A percentile compares a stretch with the other conserved stretches of the same genome.
phyloP scores from a whole-genome alignment of 2,797 vertebrate species.

The Oreonectes daqikongensis region DNA sequence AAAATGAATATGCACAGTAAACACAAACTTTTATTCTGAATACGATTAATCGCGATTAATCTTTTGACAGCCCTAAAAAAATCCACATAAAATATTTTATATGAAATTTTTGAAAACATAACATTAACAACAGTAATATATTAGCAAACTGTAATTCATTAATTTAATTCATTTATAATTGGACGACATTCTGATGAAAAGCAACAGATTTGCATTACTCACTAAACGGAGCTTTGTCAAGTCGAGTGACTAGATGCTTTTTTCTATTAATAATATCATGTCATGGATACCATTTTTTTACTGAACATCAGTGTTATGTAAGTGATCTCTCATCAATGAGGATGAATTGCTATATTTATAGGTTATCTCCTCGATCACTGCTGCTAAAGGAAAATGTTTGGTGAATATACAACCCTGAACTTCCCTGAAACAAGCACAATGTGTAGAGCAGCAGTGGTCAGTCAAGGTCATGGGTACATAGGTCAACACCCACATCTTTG shows the following conservation, averaged over 20 bases:
- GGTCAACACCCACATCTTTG: conserved; percentile 42
- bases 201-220: not conserved
- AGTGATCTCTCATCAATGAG: not conserved
- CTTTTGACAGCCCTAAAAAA: no score
- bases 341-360: not conserved
- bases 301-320: not conserved
- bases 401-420: conserved; percentile 19
- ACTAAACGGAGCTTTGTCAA: not conserved
- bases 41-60: no score
- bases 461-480: conserved; percentile 42
- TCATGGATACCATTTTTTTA: not conserved
- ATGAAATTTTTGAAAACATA: no score
- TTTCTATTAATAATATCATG: not conserved
- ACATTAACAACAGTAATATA: no score
- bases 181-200: no score
- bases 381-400: conserved; percentile 1
- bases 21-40: no score
- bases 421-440: not conserved
- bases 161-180: no score
- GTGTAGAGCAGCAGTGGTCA: conserved; percentile 31
- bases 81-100: no score
- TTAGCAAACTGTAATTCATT: no score
- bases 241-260: no score
- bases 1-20: no score
- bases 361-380: not conserved